Evolutionary conservation across 2,888 invertebrate genomes (phyloP), one percentile per base, ranked within the genome.

Genomic region (Epirrhoe tristata): DNA sequence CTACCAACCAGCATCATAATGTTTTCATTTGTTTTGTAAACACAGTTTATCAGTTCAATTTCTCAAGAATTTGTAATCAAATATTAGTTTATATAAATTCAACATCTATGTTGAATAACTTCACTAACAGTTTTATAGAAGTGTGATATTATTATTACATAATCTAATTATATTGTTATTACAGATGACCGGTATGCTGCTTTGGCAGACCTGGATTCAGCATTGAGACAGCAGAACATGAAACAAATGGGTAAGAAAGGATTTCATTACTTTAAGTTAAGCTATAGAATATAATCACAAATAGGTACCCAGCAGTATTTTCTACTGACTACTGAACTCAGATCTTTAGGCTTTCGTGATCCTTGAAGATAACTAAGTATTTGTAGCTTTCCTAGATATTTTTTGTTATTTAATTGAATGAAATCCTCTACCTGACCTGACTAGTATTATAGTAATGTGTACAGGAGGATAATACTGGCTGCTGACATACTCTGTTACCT

Each of bases 181-280:
- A 84, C 95, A 82, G 97, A 97, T 93, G 99, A 99, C 92, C 96
- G 98, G 76, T 99, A 99, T 92, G 98, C 99, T 74, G 98, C 99
- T 58, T 94, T 99, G 68, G 98, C 98, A 89, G 98, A 98, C 92
- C 95, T 99, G 81, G 98, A 99, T 86, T 94, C 95, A 84, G 96
- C 96, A 79, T 88, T 96, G 78, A 95, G 96, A 79, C 93, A 94
- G 72, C 95, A 95, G 79, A 93, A 94, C 70, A 85, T 88, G 84
- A 93, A 91, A 80, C 87, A 86, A 77, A 87, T 89, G 87, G 93
- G 93, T 93, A 79, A 81, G 43, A 51, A 58, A 39, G 10, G 10
- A 39, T 39, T 43, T 43, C 24, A 24, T 36, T 36, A 36, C 5
- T 36, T 36, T 36, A 5, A 10, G 24, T 2, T 24, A 24, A 2